A percentile compares a stretch with the other conserved stretches of the same genome.
phyloP scores from a whole-genome alignment of 2,888 invertebrate species.

The Julus scanicus region DNA sequence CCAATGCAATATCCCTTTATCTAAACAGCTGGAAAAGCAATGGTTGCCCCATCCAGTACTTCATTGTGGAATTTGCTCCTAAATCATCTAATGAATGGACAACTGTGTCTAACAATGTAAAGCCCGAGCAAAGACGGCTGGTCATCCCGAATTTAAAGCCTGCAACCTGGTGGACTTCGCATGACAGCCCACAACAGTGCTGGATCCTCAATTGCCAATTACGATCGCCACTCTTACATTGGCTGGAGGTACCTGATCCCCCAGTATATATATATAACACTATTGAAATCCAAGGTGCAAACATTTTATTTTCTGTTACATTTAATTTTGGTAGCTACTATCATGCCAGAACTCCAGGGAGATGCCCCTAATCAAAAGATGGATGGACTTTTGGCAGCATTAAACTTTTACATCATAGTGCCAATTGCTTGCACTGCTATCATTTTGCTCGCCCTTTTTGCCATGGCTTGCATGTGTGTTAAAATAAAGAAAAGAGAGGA shows the following conservation, averaged over 20 bases:
- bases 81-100: constrained; percentile 59
- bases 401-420: constrained; percentile 55
- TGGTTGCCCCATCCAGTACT: constrained; percentile 65
- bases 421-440: constrained; percentile 46
- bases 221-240: constrained; percentile 65
- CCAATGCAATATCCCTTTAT: constrained; percentile 72
- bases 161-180: constrained; percentile 65
- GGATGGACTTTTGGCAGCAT: constrained; percentile 25
- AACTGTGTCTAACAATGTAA: constrained; percentile 58
- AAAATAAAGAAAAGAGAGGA: constrained; percentile 40
- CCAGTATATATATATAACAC: too few species aligned
- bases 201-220: constrained; percentile 65
- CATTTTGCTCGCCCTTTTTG: constrained; percentile 53
- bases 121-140: constrained; percentile 59
- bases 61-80: constrained; percentile 59
- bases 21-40: constrained; percentile 64
- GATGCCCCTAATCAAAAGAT: constrained; percentile 27
- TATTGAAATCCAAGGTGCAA: too few species aligned
- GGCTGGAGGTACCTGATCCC: constrained; percentile 62
- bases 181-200: constrained; percentile 67
- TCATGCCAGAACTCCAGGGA: constrained; percentile 41
- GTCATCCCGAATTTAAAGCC: constrained; percentile 63
- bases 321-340: constrained; percentile 49
- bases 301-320: neutral
- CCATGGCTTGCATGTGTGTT: constrained; percentile 49